Evolutionary conservation across 64 coral and sea anemone genomes (phyloP).

Genomic region (Platygyra sinensis): DNA sequence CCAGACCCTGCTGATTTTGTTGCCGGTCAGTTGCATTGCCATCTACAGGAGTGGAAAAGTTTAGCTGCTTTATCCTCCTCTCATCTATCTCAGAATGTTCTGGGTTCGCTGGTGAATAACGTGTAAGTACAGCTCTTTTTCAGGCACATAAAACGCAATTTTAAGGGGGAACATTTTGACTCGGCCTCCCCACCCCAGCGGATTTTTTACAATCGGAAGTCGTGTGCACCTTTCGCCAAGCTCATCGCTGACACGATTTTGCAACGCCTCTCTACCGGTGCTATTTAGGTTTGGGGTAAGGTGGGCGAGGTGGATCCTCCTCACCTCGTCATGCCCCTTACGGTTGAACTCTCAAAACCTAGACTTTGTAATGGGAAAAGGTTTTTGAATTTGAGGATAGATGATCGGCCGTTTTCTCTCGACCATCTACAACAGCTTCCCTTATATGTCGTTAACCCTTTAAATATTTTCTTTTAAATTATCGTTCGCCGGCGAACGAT

Average conservation of each 20-base stretch:
- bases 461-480: no score
- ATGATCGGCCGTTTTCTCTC: constrained; percentile 10
- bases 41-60: no score
- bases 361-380: constrained; percentile 56
- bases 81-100: neutral
- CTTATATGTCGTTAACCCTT: neutral
- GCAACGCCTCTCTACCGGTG: constrained; percentile 18
- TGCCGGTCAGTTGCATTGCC: no score
- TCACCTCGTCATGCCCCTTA: constrained; percentile 43
- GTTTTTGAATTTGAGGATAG: constrained; percentile 52
- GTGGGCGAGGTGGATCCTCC: constrained; percentile 10
- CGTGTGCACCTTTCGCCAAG: constrained; percentile 22
- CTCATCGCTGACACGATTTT: constrained; percentile 32
- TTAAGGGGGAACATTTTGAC: constrained; percentile 30
- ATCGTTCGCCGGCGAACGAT: no score
- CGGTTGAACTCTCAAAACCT: constrained; percentile 45
- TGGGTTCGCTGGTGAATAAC: constrained; percentile 17
- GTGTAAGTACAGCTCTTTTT: neutral
- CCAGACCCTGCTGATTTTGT: neutral
- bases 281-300: constrained; percentile 42
- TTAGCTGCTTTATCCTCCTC: neutral
- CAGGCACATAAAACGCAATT: neutral
- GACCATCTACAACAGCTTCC: constrained; percentile 6
- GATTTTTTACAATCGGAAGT: constrained; percentile 11
- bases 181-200: neutral